Conservation (phyloP, 2,888 invertebrate genomes). For the Alloplasta piceator region DNA sequence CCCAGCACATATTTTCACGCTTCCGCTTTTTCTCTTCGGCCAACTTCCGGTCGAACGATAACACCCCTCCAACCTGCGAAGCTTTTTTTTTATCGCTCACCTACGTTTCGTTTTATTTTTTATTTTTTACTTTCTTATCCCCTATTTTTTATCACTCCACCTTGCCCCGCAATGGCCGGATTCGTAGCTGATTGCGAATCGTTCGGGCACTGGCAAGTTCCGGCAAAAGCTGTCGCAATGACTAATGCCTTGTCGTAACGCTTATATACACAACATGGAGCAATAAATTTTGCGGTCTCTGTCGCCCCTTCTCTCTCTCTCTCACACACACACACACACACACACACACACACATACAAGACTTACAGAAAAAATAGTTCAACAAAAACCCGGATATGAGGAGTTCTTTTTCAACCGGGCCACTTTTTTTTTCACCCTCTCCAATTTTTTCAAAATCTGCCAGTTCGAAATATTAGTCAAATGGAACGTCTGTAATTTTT, state of each 20-base stretch:
- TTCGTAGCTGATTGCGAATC: slow-evolving; percentile 47
- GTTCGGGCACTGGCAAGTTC: slow-evolving; percentile 34
- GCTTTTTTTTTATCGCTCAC: not conserved
- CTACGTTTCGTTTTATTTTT: not conserved
- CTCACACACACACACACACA: not conserved
- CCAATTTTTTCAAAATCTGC: too few species aligned
- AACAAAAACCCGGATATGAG: slow-evolving; percentile 2
- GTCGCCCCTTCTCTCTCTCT: not conserved
- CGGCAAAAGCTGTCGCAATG: slow-evolving; percentile 48
- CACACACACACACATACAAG: not conserved
- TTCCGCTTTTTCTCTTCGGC: not conserved
- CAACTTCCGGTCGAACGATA: not conserved
- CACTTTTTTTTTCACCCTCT: too few species aligned
- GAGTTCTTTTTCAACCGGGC: too few species aligned
- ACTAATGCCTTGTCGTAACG: slow-evolving; percentile 38
- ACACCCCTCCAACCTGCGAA: not conserved
- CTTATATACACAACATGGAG: not conserved
- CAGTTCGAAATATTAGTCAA: too few species aligned
- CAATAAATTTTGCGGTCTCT: slow-evolving; percentile 31
- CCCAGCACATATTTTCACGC: not conserved
- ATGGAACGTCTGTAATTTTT: too few species aligned
- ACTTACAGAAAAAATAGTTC: too few species aligned
- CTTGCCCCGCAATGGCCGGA: slow-evolving; percentile 1
- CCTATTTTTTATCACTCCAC: slow-evolving; percentile 9
- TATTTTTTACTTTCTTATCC: slow-evolving; percentile 1